phyloP scores from a whole-genome alignment of 2,797 vertebrate genomes.

The Typhlichthys eigenmanni region DNA sequence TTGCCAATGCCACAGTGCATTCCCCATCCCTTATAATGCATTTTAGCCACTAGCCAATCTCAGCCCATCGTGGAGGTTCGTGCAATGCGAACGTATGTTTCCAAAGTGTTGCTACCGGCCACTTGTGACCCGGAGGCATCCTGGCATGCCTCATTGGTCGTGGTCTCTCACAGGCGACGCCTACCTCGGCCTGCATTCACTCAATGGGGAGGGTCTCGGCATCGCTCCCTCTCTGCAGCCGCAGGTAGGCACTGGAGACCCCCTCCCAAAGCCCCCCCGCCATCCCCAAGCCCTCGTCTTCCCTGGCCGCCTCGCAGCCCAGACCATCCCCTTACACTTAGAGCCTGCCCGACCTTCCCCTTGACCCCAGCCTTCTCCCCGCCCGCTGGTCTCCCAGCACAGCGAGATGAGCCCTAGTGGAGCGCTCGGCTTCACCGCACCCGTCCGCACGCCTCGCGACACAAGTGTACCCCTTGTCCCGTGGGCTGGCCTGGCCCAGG shows the following conservation, averaged over 20 bases:
- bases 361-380: slow-evolving; percentile 29
- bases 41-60: not conserved
- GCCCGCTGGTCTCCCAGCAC: slow-evolving; percentile 22
- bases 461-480: not conserved
- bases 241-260: slow-evolving; percentile 79
- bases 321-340: slow-evolving; percentile 48
- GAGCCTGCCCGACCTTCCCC: slow-evolving; percentile 45
- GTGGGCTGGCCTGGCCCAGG: slow-evolving; percentile 9
- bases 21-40: not conserved
- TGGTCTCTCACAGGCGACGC: slow-evolving; percentile 80
- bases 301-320: slow-evolving; percentile 41
- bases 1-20: not conserved
- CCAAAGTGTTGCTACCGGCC: slow-evolving; percentile 20
- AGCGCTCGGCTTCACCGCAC: slow-evolving; percentile 14
- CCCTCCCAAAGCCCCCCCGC: slow-evolving; percentile 56
- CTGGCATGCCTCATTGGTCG: slow-evolving; percentile 52
- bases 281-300: slow-evolving; percentile 20
- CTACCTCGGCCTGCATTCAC: slow-evolving; percentile 78
- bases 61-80: slow-evolving; percentile 8
- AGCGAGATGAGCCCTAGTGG: slow-evolving; percentile 9
- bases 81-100: slow-evolving; percentile 16
- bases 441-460: not conserved
- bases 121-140: slow-evolving; percentile 39
- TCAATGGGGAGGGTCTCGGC: slow-evolving; percentile 80
- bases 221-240: slow-evolving; percentile 79